phyloP scores from a whole-genome alignment of 2,113 vertebrate genomes.

The Oncorhynchus mykiss region DNA sequence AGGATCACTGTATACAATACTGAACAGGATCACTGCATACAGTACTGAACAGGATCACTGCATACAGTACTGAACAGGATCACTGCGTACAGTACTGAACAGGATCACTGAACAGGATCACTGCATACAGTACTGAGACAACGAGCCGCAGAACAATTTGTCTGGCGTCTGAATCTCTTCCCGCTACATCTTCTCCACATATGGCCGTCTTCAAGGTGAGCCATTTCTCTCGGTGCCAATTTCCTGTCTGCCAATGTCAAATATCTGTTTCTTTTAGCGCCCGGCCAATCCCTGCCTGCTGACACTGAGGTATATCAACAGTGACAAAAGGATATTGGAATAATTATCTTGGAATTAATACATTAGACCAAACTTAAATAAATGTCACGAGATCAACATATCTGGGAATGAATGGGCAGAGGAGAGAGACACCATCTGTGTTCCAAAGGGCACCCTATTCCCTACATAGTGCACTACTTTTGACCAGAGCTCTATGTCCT shows the following conservation, averaged over 20 bases:
- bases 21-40: too few species aligned
- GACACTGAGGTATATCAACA: constrained; percentile 95
- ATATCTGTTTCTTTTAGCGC: constrained; percentile 81
- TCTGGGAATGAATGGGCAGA: constrained; percentile 85
- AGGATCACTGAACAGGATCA: too few species aligned
- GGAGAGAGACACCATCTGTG: constrained; percentile 39
- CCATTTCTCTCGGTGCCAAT: constrained; percentile 79
- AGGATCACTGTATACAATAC: too few species aligned
- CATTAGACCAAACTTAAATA: constrained; percentile 95
- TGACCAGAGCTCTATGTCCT: too few species aligned
- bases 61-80: too few species aligned
- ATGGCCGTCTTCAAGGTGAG: constrained; percentile 81
- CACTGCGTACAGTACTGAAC: too few species aligned
- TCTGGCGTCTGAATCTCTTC: constrained; percentile 42
- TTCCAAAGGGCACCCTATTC: constrained; percentile 51
- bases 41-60: too few species aligned
- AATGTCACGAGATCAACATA: constrained; percentile 94
- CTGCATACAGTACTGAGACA: too few species aligned
- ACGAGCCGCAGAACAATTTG: constrained; percentile 53
- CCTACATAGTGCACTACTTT: too few species aligned
- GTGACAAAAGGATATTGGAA: constrained; percentile 98
- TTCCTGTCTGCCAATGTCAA: constrained; percentile 85
- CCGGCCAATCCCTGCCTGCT: constrained; percentile 58
- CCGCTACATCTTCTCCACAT: constrained; percentile 58
- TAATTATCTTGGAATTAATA: constrained; percentile 98